A percentile compares a stretch with the other conserved stretches of the same genome.
phyloP scores from a whole-genome alignment of 1,140 invertebrate genomes.

The Drosophila hydei region DNA sequence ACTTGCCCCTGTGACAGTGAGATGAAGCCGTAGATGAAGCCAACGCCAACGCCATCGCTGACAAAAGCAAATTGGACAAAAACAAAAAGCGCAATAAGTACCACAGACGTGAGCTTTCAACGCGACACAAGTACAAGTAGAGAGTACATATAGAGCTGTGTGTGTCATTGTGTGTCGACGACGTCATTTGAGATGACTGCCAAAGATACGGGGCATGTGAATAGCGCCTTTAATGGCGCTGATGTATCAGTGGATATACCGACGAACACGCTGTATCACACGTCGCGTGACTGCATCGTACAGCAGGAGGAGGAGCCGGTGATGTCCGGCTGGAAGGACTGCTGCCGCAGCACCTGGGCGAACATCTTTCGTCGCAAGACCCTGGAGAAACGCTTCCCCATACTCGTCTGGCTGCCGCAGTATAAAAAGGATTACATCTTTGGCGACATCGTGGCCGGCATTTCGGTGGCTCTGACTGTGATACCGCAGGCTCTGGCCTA shows the following conservation, averaged over 20 bases:
- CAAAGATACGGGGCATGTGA: conserved; percentile 60
- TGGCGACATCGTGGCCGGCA: conserved; percentile 92
- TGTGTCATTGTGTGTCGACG: neutral
- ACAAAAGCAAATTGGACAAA: conserved; percentile 18
- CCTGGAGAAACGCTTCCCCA: conserved; percentile 89
- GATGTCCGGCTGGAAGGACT: conserved; percentile 42
- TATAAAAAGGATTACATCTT: conserved; percentile 88
- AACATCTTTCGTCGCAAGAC: conserved; percentile 86
- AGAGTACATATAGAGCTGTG: neutral
- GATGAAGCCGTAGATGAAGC: conserved; percentile 63
- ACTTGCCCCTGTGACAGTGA: conserved; percentile 35
- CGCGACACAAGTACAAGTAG: neutral
- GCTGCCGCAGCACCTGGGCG: conserved; percentile 50
- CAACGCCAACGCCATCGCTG: conserved; percentile 17
- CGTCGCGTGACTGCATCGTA: conserved; percentile 74
- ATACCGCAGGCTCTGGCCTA: conserved; percentile 94
- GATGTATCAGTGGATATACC: conserved; percentile 79
- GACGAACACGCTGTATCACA: conserved; percentile 73
- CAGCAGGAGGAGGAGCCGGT: conserved; percentile 60
- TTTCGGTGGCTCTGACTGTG: conserved; percentile 94
- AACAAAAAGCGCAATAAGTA: conserved; percentile 10
- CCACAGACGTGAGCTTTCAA: conserved; percentile 8
- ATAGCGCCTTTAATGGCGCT: conserved; percentile 60
- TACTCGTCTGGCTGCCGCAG: conserved; percentile 90
- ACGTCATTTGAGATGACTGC: conserved; percentile 32